phyloP scores from a whole-genome alignment of 2,888 invertebrate species.

The Erebia ligea region DNA sequence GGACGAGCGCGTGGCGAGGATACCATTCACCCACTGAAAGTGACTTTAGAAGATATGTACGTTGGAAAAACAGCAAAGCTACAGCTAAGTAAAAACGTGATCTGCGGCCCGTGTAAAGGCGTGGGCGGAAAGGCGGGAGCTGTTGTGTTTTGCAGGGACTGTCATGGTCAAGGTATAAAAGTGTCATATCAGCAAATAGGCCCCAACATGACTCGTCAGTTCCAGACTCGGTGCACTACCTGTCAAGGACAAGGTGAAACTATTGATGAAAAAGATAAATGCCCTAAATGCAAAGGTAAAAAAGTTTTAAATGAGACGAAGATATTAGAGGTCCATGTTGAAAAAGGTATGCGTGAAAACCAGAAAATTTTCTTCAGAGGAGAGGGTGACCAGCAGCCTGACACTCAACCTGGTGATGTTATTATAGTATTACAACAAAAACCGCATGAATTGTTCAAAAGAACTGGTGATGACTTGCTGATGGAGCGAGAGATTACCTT shows the following conservation, averaged over 20 bases:
- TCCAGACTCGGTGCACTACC: constrained; percentile 84
- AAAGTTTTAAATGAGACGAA: constrained; percentile 93
- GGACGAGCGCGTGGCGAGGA: constrained; percentile 89
- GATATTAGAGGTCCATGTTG: constrained; percentile 93
- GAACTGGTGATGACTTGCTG: constrained; percentile 89
- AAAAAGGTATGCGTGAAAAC: constrained; percentile 94
- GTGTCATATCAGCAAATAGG: constrained; percentile 87
- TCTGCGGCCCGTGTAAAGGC: constrained; percentile 90
- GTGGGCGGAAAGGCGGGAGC: constrained; percentile 89
- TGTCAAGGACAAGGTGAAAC: constrained; percentile 88
- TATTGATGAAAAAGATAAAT: constrained; percentile 92
- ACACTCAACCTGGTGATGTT: constrained; percentile 94
- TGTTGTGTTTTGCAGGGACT: constrained; percentile 86
- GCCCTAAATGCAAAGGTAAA: constrained; percentile 91
- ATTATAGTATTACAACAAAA: constrained; percentile 93
- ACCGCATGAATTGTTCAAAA: constrained; percentile 90
- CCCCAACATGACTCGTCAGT: constrained; percentile 85
- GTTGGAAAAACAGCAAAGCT: constrained; percentile 93
- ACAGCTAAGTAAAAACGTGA: constrained; percentile 91
- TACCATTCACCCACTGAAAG: constrained; percentile 91
- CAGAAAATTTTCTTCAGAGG: constrained; percentile 93
- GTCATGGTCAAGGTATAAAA: constrained; percentile 91
- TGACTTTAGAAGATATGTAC: constrained; percentile 95
- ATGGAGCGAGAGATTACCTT: constrained; percentile 90
- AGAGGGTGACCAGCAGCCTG: constrained; percentile 96